Conservation (phyloP, 2,113 vertebrate genomes). For the Rhineura floridana region DNA sequence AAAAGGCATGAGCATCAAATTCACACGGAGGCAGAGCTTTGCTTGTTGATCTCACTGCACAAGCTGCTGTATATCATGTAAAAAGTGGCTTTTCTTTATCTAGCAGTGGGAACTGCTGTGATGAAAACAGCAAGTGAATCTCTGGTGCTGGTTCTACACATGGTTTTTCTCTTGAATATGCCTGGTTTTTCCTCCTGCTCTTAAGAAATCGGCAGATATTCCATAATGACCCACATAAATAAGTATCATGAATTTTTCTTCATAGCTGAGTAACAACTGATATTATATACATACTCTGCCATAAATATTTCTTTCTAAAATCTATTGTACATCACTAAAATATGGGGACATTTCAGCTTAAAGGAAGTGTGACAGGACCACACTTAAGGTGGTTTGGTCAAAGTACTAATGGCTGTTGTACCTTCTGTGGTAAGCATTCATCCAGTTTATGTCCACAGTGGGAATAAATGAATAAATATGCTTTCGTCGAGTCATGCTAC, state of each 20-base stretch:
- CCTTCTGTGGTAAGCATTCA: conserved; percentile 55
- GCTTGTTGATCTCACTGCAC: not conserved
- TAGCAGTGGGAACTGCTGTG: not conserved
- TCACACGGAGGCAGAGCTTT: not conserved
- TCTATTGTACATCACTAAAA: conserved; percentile 24
- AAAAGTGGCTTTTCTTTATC: not conserved
- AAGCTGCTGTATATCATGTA: not conserved
- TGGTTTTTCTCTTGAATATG: not conserved
- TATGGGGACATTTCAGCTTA: conserved; percentile 31
- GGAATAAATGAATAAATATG: conserved; percentile 64
- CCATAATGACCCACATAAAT: not conserved
- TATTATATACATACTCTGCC: not conserved
- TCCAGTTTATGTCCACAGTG: conserved; percentile 59
- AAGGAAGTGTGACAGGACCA: conserved; percentile 11
- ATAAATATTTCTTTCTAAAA: not conserved
- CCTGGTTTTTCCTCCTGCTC: not conserved
- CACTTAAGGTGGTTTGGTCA: conserved; percentile 38
- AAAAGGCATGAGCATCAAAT: not conserved
- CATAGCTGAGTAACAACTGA: not conserved
- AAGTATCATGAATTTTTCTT: not conserved
- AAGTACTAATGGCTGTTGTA: conserved; percentile 29
- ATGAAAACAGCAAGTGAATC: not conserved
- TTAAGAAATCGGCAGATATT: not conserved
- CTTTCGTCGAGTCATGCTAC: conserved; percentile 52
- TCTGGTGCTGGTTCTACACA: not conserved